These are phyloP conservation scores for Hybognathus amarus DNA, from an alignment of 2,797 vertebrate species.

Conservation along the genomic window DNA sequence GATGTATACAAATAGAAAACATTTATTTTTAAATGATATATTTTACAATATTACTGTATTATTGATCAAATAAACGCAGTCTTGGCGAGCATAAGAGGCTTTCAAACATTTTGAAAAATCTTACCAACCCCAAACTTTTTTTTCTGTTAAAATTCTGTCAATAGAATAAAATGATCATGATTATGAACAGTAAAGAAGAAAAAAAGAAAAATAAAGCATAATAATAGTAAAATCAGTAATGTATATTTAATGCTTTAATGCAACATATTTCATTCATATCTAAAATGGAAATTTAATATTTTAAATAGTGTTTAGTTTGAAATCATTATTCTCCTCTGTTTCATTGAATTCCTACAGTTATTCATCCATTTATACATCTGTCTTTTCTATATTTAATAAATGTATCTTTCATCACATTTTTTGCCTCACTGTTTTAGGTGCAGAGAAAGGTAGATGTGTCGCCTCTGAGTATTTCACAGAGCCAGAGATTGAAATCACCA, in stretches of 20 bases:
- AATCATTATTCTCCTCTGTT: too few species aligned
- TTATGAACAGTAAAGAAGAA: not conserved
- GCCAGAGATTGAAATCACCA: constrained; percentile 91
- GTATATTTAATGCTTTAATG: too few species aligned
- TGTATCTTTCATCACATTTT: constrained; percentile 44
- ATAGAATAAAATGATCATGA: not conserved
- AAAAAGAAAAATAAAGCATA: not conserved
- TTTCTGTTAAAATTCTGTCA: too few species aligned
- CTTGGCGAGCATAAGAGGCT: not conserved
- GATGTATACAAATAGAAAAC: not conserved
- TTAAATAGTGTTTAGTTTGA: too few species aligned
- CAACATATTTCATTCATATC: too few species aligned
- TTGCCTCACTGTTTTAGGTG: constrained; percentile 66
- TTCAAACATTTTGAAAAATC: not conserved
- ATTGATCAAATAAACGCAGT: not conserved
- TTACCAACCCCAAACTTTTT: not conserved
- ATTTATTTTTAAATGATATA: not conserved
- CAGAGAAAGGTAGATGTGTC: constrained; percentile 85
- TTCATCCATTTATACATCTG: not conserved
- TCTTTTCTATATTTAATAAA: constrained; percentile 41
- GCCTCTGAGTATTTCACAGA: constrained; percentile 93
- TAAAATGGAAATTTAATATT: too few species aligned
- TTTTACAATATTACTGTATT: not conserved
- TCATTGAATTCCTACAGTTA: not conserved
- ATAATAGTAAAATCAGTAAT: not conserved